A percentile compares a stretch with the other conserved stretches of the same genome.
Evolutionary conservation across 1,140 invertebrate species (phyloP).

Genomic region (Ips nitidus): DNA sequence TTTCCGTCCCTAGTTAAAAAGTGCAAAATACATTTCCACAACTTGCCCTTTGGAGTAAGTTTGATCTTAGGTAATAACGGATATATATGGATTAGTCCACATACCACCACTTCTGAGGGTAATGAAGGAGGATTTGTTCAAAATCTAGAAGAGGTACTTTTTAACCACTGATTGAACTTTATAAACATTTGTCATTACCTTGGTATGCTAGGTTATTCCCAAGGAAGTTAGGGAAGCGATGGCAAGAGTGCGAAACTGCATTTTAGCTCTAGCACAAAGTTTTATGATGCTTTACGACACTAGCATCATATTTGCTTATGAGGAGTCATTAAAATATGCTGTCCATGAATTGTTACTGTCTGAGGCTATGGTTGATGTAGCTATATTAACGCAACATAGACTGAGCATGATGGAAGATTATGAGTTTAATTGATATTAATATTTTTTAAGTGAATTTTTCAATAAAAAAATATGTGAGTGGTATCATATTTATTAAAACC

Average conservation of each 20-base stretch:
- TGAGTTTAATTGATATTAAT: constrained; percentile 16
- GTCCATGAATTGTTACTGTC: constrained; percentile 78
- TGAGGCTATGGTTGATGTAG: constrained; percentile 79
- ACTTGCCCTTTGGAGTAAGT: constrained; percentile 84
- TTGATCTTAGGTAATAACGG: constrained; percentile 97
- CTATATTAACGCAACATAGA: constrained; percentile 67
- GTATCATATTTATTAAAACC: neutral
- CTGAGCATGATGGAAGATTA: constrained; percentile 51
- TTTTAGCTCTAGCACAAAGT: constrained; percentile 79
- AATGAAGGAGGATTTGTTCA: constrained; percentile 79
- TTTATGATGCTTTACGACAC: constrained; percentile 92
- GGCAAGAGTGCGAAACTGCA: constrained; percentile 85
- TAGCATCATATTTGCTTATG: constrained; percentile 87
- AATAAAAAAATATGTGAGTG: neutral
- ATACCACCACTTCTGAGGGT: constrained; percentile 62
- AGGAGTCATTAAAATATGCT: constrained; percentile 82
- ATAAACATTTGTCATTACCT: neutral
- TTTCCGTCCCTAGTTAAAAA: constrained; percentile 90
- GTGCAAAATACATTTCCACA: constrained; percentile 96
- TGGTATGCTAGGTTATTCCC: constrained; percentile 63
- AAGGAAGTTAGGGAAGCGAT: constrained; percentile 78
- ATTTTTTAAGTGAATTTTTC: constrained; percentile 23
- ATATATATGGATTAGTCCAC: constrained; percentile 91
- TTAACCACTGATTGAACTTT: neutral
- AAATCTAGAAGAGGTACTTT: constrained; percentile 68